Base-by-base conservation (phyloP, 1,140 invertebrate genomes). In the Trichonephila clavata region DNA sequence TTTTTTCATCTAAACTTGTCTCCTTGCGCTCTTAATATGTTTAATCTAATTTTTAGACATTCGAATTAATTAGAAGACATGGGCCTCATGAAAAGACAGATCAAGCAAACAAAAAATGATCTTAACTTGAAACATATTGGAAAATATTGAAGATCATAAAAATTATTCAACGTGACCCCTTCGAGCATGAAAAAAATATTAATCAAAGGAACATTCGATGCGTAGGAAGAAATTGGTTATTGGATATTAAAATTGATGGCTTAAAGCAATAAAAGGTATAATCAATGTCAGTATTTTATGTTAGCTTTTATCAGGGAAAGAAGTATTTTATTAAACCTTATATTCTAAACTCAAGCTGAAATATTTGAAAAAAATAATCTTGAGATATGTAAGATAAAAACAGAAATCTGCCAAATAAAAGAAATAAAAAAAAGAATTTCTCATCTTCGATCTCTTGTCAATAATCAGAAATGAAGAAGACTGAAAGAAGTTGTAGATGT, bases 151-250 rank as follows among this genome's bases (percentile, higher is more conserved):
- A 16, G 27, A 27, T 77, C 71, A 77, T 77, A 77, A 77, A n/a
- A 77, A 77, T 77, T 77, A 77, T 77, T 77, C 71, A 16, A 20
- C 71, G 18, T 77, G 32, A 77, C 10, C 27, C 68, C 71, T 77
- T 16, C 10, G 27, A 77, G 71, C 71, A 77, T 77, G 71, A 77
- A 77, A 77, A n/a, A 77, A 77, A 77, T 32, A 84, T 84, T 84
- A 84, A 84, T 84, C 81, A 84, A 59, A 24, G 57, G 57, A 84
- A 24, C 4, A 50, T 84, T 43, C 57, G 81, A 84, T 57, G 81
- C 81, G 43, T 84, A 84, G 43, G 2, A 50, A n/a, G n/a, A 84
- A 84, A 84, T 84, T 84, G 57, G 81, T 84, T 84, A 84, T 84
- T 84, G 81, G 81, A 84, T 84, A 50, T 59, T 59, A 84, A 59